Base-by-base conservation (phyloP, 2,113 vertebrate genomes). In the Egretta garzetta region DNA sequence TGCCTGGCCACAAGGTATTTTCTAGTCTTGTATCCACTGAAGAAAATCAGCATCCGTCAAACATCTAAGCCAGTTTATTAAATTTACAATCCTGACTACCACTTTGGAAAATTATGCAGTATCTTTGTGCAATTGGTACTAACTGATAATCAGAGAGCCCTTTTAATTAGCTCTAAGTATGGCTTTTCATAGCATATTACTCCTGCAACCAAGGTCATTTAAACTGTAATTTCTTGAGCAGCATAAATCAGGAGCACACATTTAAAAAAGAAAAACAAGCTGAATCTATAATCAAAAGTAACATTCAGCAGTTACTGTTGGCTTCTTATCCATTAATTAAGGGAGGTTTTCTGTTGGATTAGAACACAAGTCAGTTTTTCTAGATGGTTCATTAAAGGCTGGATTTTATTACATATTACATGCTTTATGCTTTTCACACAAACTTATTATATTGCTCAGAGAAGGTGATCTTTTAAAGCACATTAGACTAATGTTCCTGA, bases 351-450 rank as follows among this genome's bases (percentile, higher is more conserved):
- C 96, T 87, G 93, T 55, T 93, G 96, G 98, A 97, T 97, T 98
- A 98, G 95, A 97, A 62, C 82, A 97, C 17, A 37, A 98, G 96
- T 98, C 97, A 97, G 84, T 97, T 98, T 98, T 97, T 97, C 97
- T 98, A 96, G 96, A 98, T 98, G 98, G 98, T 98, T 99, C 98
- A 99, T 99, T 99, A 99, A 98, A 99, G 98, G 98, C 98, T 98
- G 98, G 98, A 98, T 98, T 99, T 99, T 99, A 99, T 99, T 98
- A 98, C 97, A 96, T 98, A 99, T 99, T 99, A 99, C 98, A 99
- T 98, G 99, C 98, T 99, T 99, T 98, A 98, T 98, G 98, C 97
- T 98, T 98, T 98, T 98, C 98, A 99, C 98, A 99, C 98, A 99
- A 99, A 99, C 98, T 99, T 98, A 99, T 99, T 99, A 98, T 97